These are phyloP conservation scores for Drosophila persimilis DNA, from an alignment of 1,140 invertebrate species.

Conservation along the genomic window DNA sequence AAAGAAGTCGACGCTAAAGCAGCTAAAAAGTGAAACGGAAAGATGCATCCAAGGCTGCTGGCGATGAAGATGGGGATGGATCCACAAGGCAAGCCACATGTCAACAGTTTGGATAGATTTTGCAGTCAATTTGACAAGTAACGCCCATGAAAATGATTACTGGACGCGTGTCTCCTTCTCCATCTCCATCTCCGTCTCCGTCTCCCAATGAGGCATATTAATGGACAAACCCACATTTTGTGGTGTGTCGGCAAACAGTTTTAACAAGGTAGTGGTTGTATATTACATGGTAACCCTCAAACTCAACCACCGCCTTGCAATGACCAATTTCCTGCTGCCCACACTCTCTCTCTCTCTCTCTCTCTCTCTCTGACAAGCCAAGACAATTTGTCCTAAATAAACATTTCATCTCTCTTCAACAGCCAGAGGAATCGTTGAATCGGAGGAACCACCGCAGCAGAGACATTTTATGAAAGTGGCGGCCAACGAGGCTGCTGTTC, in stretches of 20 bases:
- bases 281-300: constrained; percentile 17
- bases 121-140: constrained; percentile 73
- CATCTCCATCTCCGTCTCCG: constrained; percentile 20
- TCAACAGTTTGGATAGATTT: constrained; percentile 58
- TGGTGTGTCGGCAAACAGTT: constrained; percentile 6
- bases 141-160: constrained; percentile 68
- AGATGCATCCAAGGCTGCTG: constrained; percentile 57
- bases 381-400: constrained; percentile 82
- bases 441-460: constrained; percentile 28
- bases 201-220: constrained; percentile 55
- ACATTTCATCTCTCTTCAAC: constrained; percentile 73
- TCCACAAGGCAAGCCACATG: constrained; percentile 33
- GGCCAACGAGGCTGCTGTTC: constrained; percentile 37
- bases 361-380: constrained; percentile 23
- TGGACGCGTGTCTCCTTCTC: constrained; percentile 28
- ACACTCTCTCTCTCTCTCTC: constrained; percentile 26
- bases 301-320: constrained; percentile 46
- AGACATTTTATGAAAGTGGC: constrained; percentile 74
- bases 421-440: constrained; percentile 38
- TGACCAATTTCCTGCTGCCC: constrained; percentile 79
- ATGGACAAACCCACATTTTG: constrained; percentile 56
- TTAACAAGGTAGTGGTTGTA: constrained; percentile 55
- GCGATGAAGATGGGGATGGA: not conserved
- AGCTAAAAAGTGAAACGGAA: constrained; percentile 30
- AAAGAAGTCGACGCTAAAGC: constrained; percentile 15